phyloP scores from a whole-genome alignment of 2,797 vertebrate genomes.

The Rousettus madagascariensis region DNA sequence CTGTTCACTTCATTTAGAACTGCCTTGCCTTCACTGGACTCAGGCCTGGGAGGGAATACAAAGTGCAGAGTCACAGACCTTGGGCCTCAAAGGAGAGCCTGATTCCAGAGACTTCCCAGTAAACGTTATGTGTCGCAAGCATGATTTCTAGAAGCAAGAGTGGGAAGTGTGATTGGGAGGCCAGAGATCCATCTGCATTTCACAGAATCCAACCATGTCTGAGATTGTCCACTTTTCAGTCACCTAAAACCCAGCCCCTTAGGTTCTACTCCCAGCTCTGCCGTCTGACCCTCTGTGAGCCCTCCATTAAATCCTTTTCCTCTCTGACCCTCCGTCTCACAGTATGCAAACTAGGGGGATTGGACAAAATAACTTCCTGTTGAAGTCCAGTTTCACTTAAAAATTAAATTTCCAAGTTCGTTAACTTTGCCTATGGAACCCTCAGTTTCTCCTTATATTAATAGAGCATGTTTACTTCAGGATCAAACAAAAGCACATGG shows the following conservation, averaged over 20 bases:
- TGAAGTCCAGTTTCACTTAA: neutral
- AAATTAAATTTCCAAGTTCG: neutral
- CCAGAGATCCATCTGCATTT: neutral
- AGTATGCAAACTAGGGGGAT: neutral
- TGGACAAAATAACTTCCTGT: neutral
- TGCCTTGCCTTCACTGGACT: neutral
- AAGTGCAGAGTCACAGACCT: neutral
- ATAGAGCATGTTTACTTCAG: neutral
- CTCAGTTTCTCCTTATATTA: neutral
- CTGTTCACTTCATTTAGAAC: neutral
- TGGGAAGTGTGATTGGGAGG: neutral
- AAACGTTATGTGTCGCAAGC: neutral
- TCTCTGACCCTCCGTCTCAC: neutral
- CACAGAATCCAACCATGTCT: neutral
- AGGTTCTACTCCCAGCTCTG: neutral
- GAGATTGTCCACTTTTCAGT: neutral
- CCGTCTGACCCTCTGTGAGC: neutral
- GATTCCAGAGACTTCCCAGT: neutral
- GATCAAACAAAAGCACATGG: neutral
- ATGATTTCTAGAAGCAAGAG: neutral
- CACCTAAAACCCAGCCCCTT: neutral
- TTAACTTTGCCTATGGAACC: neutral
- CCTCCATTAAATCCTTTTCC: neutral
- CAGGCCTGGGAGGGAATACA: neutral
- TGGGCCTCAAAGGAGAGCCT: neutral